Percentiles rank a stretch among this genome's conserved stretches.
Conservation (phyloP, 2,797 vertebrate species). For the Zenarchopterus dispar region DNA sequence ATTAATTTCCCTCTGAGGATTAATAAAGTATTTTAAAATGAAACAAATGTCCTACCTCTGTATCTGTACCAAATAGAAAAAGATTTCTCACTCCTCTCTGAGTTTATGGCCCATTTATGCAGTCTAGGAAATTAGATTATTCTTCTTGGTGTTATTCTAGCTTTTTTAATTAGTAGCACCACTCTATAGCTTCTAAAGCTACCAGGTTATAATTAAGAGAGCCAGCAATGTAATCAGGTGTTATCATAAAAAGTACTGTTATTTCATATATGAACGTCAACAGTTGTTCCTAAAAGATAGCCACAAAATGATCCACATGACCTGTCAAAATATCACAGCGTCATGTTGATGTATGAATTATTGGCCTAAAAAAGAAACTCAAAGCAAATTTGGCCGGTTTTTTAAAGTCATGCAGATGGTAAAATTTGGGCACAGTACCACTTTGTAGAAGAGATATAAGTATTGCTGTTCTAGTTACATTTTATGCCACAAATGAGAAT, state of each 20-base stretch:
- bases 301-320: conserved; percentile 4
- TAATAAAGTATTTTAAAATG: too few species aligned
- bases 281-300: conserved; percentile 6
- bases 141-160: conserved; percentile 46
- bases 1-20: too few species aligned
- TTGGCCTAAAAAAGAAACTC: not conserved
- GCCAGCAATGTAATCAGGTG: conserved; percentile 38
- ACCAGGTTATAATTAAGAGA: conserved; percentile 32
- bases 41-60: conserved; percentile 20
- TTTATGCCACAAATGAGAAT: conserved; percentile 23
- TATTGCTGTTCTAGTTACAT: not conserved
- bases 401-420: not conserved
- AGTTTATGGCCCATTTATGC: conserved; percentile 54
- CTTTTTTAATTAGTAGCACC: conserved; percentile 53
- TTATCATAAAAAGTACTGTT: conserved; percentile 25
- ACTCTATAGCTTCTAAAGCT: conserved; percentile 29
- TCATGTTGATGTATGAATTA: conserved; percentile 2
- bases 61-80: conserved; percentile 26
- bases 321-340: conserved; percentile 3
- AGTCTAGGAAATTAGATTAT: conserved; percentile 53
- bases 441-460: conserved; percentile 15
- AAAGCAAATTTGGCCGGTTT: not conserved
- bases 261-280: conserved; percentile 15
- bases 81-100: conserved; percentile 18
- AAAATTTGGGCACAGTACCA: not conserved